Evolutionary conservation across 1,140 invertebrate genomes (phyloP).

Genomic region (Megathymus violae): DNA sequence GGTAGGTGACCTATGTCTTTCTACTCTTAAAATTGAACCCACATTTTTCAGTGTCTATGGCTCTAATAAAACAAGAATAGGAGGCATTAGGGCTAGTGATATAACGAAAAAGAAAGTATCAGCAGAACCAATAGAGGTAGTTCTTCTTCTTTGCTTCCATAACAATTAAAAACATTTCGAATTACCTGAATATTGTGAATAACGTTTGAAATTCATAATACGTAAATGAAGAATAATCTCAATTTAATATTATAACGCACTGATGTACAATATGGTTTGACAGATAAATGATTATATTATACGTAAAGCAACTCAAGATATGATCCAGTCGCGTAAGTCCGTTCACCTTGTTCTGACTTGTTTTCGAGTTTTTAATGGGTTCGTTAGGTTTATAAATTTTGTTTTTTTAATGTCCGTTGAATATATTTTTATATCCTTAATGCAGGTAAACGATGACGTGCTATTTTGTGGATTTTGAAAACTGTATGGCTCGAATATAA

Average conservation of each 20-base stretch:
- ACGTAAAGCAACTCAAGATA: conserved; percentile 18
- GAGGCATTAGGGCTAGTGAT: no score
- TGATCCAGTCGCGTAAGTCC: conserved; percentile 10
- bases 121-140: no score
- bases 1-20: no score
- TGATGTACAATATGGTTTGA: neutral
- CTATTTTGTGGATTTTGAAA: neutral
- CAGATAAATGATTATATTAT: conserved; percentile 16
- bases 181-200: neutral
- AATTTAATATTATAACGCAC: neutral
- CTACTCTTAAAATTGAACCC: no score
- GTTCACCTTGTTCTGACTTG: conserved; percentile 17
- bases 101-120: no score
- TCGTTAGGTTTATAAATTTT: neutral
- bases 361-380: conserved; percentile 4
- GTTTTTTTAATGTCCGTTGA: neutral
- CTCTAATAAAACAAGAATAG: no score
- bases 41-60: no score
- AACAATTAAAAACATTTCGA: no score
- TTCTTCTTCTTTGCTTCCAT: no score
- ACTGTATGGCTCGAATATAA: neutral
- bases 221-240: neutral
- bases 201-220: neutral
- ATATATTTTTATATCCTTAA: neutral
- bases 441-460: conserved; percentile 1